Evolutionary conservation across 2,113 vertebrate species (phyloP), one percentile per base, ranked within the genome.

Genomic region (Indri indri): DNA sequence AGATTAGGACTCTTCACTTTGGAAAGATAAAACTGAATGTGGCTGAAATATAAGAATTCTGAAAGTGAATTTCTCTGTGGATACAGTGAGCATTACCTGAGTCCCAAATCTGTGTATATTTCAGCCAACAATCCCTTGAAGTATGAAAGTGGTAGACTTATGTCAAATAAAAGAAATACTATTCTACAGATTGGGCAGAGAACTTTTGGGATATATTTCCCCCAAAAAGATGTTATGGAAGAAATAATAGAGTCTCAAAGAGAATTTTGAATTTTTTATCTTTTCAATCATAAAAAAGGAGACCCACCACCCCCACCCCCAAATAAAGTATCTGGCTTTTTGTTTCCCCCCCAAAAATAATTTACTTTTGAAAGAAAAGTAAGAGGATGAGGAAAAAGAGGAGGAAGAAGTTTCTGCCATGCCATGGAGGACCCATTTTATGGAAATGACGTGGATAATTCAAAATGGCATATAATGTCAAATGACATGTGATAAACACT

Each of bases 231-330:
- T 84, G n/a, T 79, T 42, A 90, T 6, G 61, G 16, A 34, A 73
- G 59, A 96, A 87, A 91, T 68, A 7, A 52, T 42, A 71, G 2
- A 32, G 8, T 63, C 32, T 94, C 50, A 79, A 61, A 65, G 30
- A 50, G 13, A 77, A 66, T 54, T 95, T 83, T 32, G 34, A 20
- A 70, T 42, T 52, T 90, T 76, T 85, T 80, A 52, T 45, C 17
- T 63, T 86, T 96, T 66, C 89, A 89, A 86, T 85, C 27, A 68
- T 74, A 91, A 91, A 86, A 94, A 90, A 61, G 40, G 40, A 73
- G 22, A 59, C 16, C 11, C 34, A 54, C 4, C 34, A 30, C 18
- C 8, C n/a, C n/a, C n/a, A 65, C 20, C 13, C 30, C 8, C 37
- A 63, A n/a, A 68, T 81, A 95, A 91, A 70, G 17, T 83, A 59